Evolutionary conservation across 2,113 vertebrate genomes (phyloP), one percentile per base, ranked within the genome.

Genomic region (Cheilinus undulatus): DNA sequence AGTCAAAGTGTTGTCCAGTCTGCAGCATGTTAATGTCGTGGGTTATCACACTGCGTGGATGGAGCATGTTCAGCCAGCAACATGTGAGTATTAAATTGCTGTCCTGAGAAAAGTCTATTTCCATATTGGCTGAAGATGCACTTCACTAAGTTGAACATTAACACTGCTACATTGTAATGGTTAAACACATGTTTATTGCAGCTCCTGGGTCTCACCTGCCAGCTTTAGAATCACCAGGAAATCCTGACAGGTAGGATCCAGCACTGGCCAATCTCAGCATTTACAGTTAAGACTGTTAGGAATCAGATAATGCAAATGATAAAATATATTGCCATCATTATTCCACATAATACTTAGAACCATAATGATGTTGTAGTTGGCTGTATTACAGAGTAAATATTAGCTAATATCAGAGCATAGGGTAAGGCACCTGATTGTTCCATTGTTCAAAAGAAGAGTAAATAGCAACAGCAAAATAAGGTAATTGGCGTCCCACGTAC

Each of bases 21-120:
- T 99, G 38, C 96, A 98, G 79, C 96, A 99, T 49, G 88, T 93
- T 5, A 95, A 94, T 49, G 94, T 99, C 0, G 97, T 99, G 0
- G 98, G 97, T 7, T 99, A 99, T 73, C 97, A 99, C 91, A 98
- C 97, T 3, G 97, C 98, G 0, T 99, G 98, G 98, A 95, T 99
- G 93, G 98, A 99, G 19, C 95, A 99, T 17, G 95, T 97, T 69
- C 96, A 99, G 52, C 90, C 93, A 36, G 50, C 80, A 0, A 54
- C 50, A 15, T 32, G 93, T 93, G 64, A 86, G 88, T 89, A 12
- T 67, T 59, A 23, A 15, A 22, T 28, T 5, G 11, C 7, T 51
- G n/a, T 65, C 17, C 15, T 13, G 17, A 45, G n/a, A 54, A 28
- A 30, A 30, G 30, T 30, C 8, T 30, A 8, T 30, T 30, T 4